Conservation (phyloP, 2,113 vertebrate genomes). For the Tragelaphus buxtoni region DNA sequence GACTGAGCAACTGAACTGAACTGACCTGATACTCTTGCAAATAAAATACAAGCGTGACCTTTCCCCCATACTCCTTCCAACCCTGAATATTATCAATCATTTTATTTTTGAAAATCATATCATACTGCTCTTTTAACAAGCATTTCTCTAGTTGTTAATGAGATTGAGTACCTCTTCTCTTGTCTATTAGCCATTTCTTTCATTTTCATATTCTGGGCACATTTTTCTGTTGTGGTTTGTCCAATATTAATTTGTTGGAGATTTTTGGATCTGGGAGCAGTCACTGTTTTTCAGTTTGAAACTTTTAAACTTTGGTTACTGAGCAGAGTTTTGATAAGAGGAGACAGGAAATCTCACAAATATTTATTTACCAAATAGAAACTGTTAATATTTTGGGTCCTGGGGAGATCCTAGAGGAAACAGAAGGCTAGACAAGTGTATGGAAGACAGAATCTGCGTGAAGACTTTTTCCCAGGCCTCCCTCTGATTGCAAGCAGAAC, state of each 20-base stretch:
- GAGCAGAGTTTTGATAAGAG: not conserved
- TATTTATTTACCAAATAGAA: not conserved
- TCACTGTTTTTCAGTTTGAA: not conserved
- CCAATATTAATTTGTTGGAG: not conserved
- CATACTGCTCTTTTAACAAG: not conserved
- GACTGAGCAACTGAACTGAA: too few species aligned
- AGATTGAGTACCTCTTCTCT: not conserved
- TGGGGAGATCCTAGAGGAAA: not conserved
- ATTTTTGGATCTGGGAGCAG: not conserved
- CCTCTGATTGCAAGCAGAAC: not conserved
- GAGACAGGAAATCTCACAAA: not conserved
- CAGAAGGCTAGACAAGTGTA: fast-evolving
- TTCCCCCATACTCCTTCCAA: not conserved
- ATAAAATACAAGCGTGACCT: not conserved
- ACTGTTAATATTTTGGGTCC: not conserved
- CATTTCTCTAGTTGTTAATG: not conserved
- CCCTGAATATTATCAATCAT: not conserved
- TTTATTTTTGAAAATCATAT: not conserved
- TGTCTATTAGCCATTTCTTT: not conserved
- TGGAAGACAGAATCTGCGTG: not conserved
- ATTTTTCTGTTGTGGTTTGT: not conserved
- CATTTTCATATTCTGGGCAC: not conserved
- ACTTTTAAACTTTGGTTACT: not conserved
- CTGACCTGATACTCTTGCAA: not conserved
- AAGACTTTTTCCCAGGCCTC: not conserved